These are phyloP conservation scores for Amblyjoppa fuscipennis DNA, from an alignment of 2,888 invertebrate genomes.

Conservation along the genomic window DNA sequence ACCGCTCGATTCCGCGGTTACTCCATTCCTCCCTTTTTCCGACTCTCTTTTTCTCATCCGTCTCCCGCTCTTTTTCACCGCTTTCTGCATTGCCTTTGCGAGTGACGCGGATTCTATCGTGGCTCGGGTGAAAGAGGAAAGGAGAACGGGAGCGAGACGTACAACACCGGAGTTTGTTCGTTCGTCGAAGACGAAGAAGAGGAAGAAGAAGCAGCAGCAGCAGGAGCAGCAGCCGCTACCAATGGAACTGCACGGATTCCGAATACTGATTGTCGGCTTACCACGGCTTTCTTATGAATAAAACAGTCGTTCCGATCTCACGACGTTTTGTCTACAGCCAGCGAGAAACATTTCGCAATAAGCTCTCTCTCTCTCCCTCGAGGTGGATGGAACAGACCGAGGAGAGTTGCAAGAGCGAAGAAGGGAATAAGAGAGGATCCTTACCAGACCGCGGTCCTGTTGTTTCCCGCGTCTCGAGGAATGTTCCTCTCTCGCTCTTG, in stretches of 20 bases:
- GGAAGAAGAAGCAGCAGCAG: constrained; percentile 22
- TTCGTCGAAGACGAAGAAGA: constrained; percentile 21
- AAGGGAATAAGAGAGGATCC: constrained; percentile 43
- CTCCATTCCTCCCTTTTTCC: constrained; percentile 37
- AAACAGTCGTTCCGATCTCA: constrained; percentile 71
- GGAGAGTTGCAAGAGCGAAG: constrained; percentile 8
- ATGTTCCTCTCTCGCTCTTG: constrained; percentile 27
- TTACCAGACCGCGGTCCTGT: constrained; percentile 20
- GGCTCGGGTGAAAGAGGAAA: neutral
- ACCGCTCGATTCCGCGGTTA: constrained; percentile 50
- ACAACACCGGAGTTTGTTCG: constrained; percentile 57
- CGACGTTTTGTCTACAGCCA: constrained; percentile 62
- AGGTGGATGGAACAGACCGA: constrained; percentile 10
- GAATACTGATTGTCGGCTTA: constrained; percentile 78
- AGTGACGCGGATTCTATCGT: constrained; percentile 16
- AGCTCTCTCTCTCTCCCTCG: constrained; percentile 34
- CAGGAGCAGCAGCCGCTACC: constrained; percentile 52
- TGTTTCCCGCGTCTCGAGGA: constrained; percentile 51
- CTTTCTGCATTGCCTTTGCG: constrained; percentile 44
- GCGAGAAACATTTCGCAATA: constrained; percentile 66
- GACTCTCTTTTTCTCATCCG: constrained; percentile 31
- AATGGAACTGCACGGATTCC: constrained; percentile 71
- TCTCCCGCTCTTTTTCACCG: neutral
- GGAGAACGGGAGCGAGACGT: constrained; percentile 23
- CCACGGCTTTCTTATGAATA: constrained; percentile 76